Conservation (phyloP, 2,113 vertebrate genomes). For the Xiphias gladius region DNA sequence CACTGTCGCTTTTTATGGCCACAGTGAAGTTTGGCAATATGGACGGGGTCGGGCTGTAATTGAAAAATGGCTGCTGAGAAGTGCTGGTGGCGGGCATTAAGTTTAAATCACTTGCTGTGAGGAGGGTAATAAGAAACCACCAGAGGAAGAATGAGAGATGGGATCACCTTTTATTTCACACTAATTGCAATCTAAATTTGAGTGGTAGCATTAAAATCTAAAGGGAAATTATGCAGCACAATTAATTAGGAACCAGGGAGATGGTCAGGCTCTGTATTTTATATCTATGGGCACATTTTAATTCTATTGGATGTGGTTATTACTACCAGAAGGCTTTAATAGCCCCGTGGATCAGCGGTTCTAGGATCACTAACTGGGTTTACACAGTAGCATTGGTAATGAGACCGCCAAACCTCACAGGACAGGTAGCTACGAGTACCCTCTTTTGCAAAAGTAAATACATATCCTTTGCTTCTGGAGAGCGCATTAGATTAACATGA, state of each 20-base stretch:
- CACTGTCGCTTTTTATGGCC: conserved; percentile 12
- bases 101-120: conserved; percentile 55
- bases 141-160: conserved; percentile 47
- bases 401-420: neutral
- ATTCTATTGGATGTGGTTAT: conserved; percentile 35
- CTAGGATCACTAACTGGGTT: conserved; percentile 8
- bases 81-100: conserved; percentile 5
- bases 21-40: conserved; percentile 30
- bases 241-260: conserved; percentile 67
- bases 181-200: conserved; percentile 75
- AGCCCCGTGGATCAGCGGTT: conserved; percentile 2
- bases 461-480: neutral
- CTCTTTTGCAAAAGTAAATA: conserved; percentile 16
- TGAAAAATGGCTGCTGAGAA: conserved; percentile 30
- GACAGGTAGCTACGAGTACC: neutral
- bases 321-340: conserved; percentile 19
- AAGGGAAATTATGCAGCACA: conserved; percentile 71
- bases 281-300: conserved; percentile 51
- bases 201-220: conserved; percentile 68
- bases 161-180: conserved; percentile 60
- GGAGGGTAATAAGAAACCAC: conserved; percentile 59
- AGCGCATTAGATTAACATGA: neutral
- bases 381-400: neutral
- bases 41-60: conserved; percentile 35
- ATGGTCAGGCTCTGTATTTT: conserved; percentile 57